Evolutionary conservation across 2,113 vertebrate species (phyloP).

Genomic region (Hiodon tergisus): DNA sequence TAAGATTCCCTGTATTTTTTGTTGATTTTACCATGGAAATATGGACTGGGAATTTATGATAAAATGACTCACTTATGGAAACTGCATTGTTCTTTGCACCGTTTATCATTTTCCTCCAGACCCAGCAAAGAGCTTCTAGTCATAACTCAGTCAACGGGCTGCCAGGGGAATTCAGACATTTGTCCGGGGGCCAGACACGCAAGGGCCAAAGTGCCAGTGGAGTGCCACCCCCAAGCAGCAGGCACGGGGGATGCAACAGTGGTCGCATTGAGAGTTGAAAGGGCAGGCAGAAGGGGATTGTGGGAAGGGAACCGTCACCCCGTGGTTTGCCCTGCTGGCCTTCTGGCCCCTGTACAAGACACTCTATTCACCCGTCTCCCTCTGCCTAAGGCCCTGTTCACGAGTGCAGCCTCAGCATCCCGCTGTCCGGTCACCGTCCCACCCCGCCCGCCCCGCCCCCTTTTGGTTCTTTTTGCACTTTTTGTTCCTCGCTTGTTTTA

Average conservation of each 20-base stretch:
- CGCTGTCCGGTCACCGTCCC: not conserved
- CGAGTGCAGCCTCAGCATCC: not conserved
- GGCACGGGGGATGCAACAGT: constrained; percentile 18
- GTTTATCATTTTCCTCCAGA: not conserved
- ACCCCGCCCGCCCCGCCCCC: no score
- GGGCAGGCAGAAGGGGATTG: not conserved
- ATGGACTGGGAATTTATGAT: not conserved
- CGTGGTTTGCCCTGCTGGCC: constrained; percentile 12
- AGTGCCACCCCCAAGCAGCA: not conserved
- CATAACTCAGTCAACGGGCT: not conserved
- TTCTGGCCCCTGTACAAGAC: not conserved
- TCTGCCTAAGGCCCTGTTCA: not conserved
- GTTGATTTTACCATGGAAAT: not conserved
- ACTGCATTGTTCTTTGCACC: not conserved
- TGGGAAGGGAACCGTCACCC: constrained; percentile 14
- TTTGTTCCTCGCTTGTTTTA: not conserved
- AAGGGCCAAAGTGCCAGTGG: constrained; percentile 7
- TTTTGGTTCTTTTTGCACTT: not conserved
- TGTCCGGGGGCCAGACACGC: not conserved
- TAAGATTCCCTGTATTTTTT: not conserved
- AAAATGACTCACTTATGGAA: not conserved
- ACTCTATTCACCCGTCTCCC: constrained; percentile 28
- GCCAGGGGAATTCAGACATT: constrained; percentile 10
- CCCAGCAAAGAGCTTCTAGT: not conserved
- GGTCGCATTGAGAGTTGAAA: constrained; percentile 25